Percentiles rank a stretch among this genome's conserved stretches.
These are phyloP conservation scores for Chiroxiphia lanceolata DNA, from an alignment of 2,797 vertebrate species.

Conservation along the genomic window DNA sequence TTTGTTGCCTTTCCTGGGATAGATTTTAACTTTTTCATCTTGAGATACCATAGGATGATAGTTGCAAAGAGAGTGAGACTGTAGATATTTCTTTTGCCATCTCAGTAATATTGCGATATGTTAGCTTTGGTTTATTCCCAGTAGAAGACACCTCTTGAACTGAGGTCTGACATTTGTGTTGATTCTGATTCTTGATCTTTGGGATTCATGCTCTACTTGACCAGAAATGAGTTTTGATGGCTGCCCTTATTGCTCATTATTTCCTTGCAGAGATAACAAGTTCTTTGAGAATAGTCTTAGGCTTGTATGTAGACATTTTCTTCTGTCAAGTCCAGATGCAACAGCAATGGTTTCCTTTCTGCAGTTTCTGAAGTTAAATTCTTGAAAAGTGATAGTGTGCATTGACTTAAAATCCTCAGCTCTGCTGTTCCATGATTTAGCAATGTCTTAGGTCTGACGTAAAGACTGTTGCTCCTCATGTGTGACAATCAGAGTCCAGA, in stretches of 20 bases:
- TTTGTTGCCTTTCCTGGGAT: background rate
- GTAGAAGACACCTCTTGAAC: background rate
- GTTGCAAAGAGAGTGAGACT: background rate
- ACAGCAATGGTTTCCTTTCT: background rate
- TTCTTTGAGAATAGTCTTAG: background rate
- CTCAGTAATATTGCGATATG: background rate
- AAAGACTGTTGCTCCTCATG: background rate
- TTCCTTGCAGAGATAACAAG: background rate
- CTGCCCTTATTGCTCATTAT: background rate
- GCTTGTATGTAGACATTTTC: background rate
- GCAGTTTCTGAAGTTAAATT: background rate
- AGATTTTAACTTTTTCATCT: background rate
- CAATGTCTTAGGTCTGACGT: background rate
- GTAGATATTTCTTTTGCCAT: background rate
- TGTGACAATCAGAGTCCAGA: background rate
- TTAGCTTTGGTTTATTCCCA: background rate
- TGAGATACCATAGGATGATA: background rate
- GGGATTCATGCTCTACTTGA: background rate
- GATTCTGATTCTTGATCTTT: background rate
- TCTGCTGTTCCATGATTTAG: background rate
- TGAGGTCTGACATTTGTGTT: background rate
- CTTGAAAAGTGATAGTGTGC: background rate
- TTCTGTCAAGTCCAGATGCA: background rate
- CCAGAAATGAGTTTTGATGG: background rate
- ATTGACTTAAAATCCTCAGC: background rate